phyloP scores from a whole-genome alignment of 1,140 invertebrate species.

The Pseudomyrmex gracilis region DNA sequence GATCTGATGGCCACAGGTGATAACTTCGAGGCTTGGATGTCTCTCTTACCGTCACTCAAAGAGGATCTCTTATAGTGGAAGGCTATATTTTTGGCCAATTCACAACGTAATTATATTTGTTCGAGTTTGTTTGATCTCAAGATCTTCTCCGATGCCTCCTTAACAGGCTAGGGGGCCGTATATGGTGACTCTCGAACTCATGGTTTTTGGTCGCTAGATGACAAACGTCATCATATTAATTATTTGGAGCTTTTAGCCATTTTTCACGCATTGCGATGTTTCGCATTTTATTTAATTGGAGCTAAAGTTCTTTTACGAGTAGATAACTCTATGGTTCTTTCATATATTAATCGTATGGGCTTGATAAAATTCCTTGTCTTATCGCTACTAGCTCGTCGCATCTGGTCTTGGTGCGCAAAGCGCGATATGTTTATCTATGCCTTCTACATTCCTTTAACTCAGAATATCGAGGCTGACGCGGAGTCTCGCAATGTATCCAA shows the following conservation, averaged over 20 bases:
- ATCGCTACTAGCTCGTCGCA: background rate
- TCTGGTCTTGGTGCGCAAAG: background rate
- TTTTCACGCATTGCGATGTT: conserved; percentile 19
- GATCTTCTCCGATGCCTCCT: conserved; percentile 47
- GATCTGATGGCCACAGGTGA: background rate
- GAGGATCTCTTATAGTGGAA: conserved; percentile 71
- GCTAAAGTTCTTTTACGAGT: background rate
- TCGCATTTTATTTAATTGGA: background rate
- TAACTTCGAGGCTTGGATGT: conserved; percentile 10
- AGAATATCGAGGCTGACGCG: background rate
- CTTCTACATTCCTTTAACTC: background rate
- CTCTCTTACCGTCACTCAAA: background rate
- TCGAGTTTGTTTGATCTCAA: background rate
- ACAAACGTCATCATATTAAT: too few species aligned
- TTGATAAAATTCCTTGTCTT: background rate
- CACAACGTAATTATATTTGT: conserved; percentile 38
- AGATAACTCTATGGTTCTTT: background rate
- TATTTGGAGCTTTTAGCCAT: background rate
- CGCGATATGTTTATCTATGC: background rate
- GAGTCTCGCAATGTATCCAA: background rate
- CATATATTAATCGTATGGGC: background rate
- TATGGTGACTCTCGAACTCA: background rate
- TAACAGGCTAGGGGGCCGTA: conserved; percentile 20
- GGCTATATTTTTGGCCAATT: background rate
- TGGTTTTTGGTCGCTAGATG: conserved; percentile 28